Evolutionary conservation across 2,113 vertebrate species (phyloP).

Genomic region (Gymnarchus niloticus): DNA sequence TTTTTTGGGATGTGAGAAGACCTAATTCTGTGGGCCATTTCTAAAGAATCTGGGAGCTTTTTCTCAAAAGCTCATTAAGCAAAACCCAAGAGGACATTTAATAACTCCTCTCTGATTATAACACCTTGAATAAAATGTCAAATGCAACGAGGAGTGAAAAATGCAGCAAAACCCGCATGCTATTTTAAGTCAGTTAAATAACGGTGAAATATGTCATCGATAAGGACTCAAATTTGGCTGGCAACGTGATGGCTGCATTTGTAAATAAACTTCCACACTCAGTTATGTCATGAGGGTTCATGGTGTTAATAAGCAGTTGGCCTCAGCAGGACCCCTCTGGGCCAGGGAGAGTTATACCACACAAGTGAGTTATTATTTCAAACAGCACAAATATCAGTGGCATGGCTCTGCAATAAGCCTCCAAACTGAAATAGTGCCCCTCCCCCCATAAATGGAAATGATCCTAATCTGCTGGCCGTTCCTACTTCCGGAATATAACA

Average conservation of each 20-base stretch:
- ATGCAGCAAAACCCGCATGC: neutral
- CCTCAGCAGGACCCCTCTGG: neutral
- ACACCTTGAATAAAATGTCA: neutral
- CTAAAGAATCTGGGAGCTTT: neutral
- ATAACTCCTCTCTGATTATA: neutral
- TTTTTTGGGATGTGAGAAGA: neutral
- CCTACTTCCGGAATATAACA: neutral
- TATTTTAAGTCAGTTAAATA: neutral
- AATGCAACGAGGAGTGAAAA: neutral
- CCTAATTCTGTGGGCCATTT: neutral
- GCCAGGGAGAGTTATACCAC: neutral
- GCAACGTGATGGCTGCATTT: neutral
- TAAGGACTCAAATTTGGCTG: neutral
- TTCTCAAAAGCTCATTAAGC: neutral
- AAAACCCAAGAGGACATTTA: neutral
- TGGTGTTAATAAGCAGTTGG: conserved; percentile 13
- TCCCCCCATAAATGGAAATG: neutral
- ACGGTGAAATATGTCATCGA: neutral
- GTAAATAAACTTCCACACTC: neutral
- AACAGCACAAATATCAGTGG: neutral
- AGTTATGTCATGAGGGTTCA: neutral
- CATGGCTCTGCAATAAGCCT: no score
- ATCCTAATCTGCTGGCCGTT: neutral
- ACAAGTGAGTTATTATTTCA: conserved; percentile 1
- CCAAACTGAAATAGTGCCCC: no score